Evolutionary conservation across 2,113 vertebrate species (phyloP).

Genomic region (Rhea pennata): DNA sequence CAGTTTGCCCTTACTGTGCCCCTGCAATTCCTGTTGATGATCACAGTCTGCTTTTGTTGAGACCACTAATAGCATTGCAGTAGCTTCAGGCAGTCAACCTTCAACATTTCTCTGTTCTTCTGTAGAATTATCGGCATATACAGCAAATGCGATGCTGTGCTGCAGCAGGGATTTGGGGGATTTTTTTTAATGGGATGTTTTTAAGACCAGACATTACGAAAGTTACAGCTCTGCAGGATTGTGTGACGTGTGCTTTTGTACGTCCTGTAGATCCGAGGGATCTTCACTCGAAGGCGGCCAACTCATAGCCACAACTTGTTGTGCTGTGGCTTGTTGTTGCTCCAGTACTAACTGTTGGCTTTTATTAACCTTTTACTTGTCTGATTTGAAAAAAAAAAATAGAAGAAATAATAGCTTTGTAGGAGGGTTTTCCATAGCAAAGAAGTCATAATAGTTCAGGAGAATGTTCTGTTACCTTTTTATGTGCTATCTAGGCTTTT

Average conservation of each 20-base stretch:
- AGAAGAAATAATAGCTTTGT: not conserved
- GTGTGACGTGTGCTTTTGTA: not conserved
- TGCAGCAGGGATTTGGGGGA: not conserved
- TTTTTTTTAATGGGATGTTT: not conserved
- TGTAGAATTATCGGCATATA: not conserved
- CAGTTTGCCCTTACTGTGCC: not conserved
- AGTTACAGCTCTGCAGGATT: rapidly evolving
- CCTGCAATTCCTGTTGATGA: not conserved
- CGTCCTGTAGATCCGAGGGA: not conserved
- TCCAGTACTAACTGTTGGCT: not conserved
- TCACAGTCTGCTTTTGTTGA: not conserved
- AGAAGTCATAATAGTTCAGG: not conserved
- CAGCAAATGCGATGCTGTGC: not conserved
- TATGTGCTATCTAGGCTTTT: rapidly evolving
- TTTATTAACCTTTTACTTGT: not conserved
- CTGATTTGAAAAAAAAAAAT: not conserved
- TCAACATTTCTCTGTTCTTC: not conserved
- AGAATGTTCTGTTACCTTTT: not conserved
- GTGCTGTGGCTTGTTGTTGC: not conserved
- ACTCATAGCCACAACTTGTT: not conserved
- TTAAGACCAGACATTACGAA: not conserved
- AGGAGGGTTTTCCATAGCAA: not conserved
- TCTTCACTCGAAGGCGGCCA: not conserved
- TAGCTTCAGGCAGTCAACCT: not conserved
- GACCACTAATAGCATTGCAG: not conserved